These are phyloP conservation scores for Vidua macroura DNA, from an alignment of 2,113 vertebrate genomes.

Conservation along the genomic window DNA sequence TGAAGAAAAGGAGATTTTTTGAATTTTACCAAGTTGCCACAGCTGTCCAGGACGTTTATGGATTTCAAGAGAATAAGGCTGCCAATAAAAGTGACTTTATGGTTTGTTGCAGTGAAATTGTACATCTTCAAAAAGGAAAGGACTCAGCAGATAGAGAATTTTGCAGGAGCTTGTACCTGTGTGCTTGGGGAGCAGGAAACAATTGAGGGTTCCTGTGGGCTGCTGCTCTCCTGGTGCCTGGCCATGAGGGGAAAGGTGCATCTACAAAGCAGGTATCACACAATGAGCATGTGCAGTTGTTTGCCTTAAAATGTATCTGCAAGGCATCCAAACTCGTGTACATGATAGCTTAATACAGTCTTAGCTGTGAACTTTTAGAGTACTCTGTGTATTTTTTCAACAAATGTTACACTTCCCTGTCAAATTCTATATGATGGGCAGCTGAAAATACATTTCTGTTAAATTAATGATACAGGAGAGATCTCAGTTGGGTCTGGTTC, in stretches of 20 bases:
- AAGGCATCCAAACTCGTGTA: background rate
- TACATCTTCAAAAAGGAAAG: background rate
- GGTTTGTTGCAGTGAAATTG: background rate
- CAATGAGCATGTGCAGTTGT: background rate
- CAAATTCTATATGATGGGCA: background rate
- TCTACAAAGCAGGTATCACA: background rate
- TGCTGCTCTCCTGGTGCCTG: background rate
- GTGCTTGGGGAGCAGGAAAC: background rate
- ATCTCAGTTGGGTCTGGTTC: background rate
- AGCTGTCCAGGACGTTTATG: background rate
- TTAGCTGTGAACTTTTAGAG: background rate
- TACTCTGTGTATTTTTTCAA: background rate
- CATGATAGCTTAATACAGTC: background rate
- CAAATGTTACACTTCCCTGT: background rate
- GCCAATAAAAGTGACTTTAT: background rate
- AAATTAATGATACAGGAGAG: background rate
- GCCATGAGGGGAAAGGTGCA: background rate
- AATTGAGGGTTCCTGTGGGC: fast-evolving
- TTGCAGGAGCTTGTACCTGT: background rate
- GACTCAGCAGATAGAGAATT: background rate
- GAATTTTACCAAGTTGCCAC: background rate
- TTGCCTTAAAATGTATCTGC: background rate
- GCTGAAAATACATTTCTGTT: background rate
- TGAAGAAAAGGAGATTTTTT: background rate
- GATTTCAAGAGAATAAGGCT: background rate